phyloP scores from a whole-genome alignment of 1,140 invertebrate species.

The Trichoplusia ni region DNA sequence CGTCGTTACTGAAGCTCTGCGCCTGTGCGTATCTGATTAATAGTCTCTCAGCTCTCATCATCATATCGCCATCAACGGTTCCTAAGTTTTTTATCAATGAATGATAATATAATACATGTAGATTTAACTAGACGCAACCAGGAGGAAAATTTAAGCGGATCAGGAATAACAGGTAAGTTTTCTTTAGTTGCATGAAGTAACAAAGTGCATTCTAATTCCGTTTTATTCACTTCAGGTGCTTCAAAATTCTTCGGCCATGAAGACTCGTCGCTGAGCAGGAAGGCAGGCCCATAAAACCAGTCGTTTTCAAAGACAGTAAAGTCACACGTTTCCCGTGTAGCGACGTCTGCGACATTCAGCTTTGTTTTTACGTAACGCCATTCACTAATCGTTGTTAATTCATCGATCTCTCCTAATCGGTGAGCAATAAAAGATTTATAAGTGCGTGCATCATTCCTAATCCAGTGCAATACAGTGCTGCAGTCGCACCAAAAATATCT shows the following conservation, averaged over 20 bases:
- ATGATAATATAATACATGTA: too few species aligned
- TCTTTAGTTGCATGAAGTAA: neutral
- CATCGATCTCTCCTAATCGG: constrained; percentile 52
- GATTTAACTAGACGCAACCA: too few species aligned
- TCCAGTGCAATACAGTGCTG: constrained; percentile 52
- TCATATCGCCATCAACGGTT: too few species aligned
- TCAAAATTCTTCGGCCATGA: constrained; percentile 25
- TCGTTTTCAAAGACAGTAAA: constrained; percentile 6
- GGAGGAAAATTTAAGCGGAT: too few species aligned
- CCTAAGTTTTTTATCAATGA: too few species aligned
- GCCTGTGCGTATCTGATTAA: constrained; percentile 17
- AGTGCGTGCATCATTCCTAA: constrained; percentile 42
- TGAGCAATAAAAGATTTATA: constrained; percentile 48
- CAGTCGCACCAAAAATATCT: constrained; percentile 49
- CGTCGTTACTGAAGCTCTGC: constrained; percentile 22
- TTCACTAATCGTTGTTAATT: constrained; percentile 37
- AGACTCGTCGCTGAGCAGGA: constrained; percentile 13
- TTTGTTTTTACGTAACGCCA: constrained; percentile 56
- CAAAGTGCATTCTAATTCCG: neutral
- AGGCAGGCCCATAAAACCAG: constrained; percentile 31
- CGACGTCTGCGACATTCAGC: constrained; percentile 54
- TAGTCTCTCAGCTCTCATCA: too few species aligned
- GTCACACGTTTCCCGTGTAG: constrained; percentile 36
- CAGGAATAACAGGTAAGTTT: constrained; percentile 27
- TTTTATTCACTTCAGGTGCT: neutral